A percentile compares a stretch with the other conserved stretches of the same genome.
phyloP scores from a whole-genome alignment of 2,888 invertebrate genomes.

The Campoplex capitator region DNA sequence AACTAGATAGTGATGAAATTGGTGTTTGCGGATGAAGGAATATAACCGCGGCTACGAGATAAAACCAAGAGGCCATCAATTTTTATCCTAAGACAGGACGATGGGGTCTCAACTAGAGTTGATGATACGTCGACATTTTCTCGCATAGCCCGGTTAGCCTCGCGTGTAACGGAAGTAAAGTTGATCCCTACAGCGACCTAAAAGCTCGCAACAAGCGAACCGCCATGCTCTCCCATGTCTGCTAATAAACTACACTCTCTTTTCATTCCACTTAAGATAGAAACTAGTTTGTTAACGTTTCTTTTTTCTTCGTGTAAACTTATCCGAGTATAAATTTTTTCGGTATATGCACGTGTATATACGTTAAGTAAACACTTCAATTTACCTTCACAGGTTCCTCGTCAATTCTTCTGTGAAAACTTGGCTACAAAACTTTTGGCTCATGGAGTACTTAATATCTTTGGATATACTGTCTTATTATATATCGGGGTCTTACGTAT shows the following conservation, averaged over 20 bases:
- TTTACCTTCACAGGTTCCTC: conserved; percentile 4
- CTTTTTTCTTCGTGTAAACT: conserved; percentile 38
- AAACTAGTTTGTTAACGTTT: conserved; percentile 50
- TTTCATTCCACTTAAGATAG: conserved; percentile 52
- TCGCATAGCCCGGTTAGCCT: conserved; percentile 41
- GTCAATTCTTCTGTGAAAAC: conserved; percentile 45
- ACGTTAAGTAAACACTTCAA: conserved; percentile 42
- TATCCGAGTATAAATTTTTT: conserved; percentile 13
- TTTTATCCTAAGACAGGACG: conserved; percentile 73
- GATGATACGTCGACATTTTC: conserved; percentile 71
- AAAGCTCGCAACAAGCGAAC: conserved; percentile 30
- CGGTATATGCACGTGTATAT: background rate
- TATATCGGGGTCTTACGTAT: background rate
- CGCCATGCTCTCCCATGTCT: conserved; percentile 24
- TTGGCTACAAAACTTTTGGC: conserved; percentile 50
- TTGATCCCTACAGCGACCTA: conserved; percentile 43
- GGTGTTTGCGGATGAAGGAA: conserved; percentile 24
- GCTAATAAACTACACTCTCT: conserved; percentile 61
- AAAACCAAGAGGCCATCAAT: conserved; percentile 57
- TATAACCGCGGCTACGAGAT: conserved; percentile 34
- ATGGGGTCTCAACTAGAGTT: conserved; percentile 71
- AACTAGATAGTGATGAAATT: conserved; percentile 60
- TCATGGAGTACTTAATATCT: conserved; percentile 15
- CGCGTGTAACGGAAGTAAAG: conserved; percentile 57
- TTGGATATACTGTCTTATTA: conserved; percentile 8